A percentile compares a stretch with the other conserved stretches of the same genome.
Evolutionary conservation across 1,140 invertebrate species (phyloP).

Genomic region (Lucilia sericata): DNA sequence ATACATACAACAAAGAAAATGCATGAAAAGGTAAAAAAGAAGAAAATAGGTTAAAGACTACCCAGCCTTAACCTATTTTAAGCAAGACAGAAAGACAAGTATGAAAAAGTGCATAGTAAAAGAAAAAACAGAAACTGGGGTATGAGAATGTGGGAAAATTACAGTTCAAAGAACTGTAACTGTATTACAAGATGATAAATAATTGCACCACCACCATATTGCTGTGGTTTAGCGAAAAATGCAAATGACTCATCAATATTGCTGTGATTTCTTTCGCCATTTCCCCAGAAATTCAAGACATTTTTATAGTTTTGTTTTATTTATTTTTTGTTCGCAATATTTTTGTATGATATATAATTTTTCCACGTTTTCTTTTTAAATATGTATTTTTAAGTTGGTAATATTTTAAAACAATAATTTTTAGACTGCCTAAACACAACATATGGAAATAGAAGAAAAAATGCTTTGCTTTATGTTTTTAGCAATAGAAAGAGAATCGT

Average conservation of each 20-base stretch:
- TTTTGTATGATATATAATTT: background rate
- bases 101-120: background rate
- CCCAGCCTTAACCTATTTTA: conserved; percentile 23
- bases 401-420: background rate
- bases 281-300: conserved; percentile 19
- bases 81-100: background rate
- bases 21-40: background rate
- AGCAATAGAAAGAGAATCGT: background rate
- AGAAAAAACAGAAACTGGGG: background rate
- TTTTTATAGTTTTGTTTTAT: background rate
- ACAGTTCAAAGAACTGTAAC: conserved; percentile 36
- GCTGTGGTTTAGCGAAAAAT: background rate
- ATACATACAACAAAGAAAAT: background rate
- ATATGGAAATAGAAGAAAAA: background rate
- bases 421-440: background rate
- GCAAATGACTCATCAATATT: conserved; percentile 25
- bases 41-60: background rate
- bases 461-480: background rate
- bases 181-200: background rate
- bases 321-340: background rate
- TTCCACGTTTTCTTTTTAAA: background rate
- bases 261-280: background rate
- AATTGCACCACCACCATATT: background rate
- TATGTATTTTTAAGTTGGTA: background rate
- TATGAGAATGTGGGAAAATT: background rate